Evolutionary conservation across 2,888 invertebrate genomes (phyloP).

Genomic region (Lamproptera curius): DNA sequence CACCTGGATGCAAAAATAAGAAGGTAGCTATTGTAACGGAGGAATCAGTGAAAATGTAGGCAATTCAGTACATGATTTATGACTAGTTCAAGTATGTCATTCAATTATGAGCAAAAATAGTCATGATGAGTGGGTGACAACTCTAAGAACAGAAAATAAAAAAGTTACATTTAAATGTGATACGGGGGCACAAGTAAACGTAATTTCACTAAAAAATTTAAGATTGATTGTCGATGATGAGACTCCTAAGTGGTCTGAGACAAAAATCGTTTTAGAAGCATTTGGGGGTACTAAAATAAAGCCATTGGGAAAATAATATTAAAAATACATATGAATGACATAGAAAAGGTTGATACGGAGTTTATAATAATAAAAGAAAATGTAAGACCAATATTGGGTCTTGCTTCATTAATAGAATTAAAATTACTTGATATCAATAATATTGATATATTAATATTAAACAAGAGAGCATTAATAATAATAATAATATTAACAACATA

Average conservation of each 20-base stretch:
- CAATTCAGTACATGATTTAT: constrained; percentile 13
- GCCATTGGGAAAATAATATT: constrained; percentile 9
- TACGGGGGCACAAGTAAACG: constrained; percentile 10
- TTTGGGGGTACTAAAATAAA: constrained; percentile 12
- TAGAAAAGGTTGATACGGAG: constrained; percentile 6
- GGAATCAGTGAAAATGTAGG: too few relatives aligned
- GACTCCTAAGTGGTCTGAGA: constrained; percentile 21
- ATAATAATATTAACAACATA: too few relatives aligned
- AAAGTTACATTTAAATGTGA: constrained; percentile 1
- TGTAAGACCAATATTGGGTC: constrained; percentile 19
- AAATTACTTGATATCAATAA: constrained; percentile 11
- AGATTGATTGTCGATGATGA: constrained; percentile 21
- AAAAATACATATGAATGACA: constrained; percentile 1
- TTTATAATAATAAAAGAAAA: constrained; percentile 20
- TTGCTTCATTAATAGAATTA: constrained; percentile 12
- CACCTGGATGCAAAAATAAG: constrained; percentile 5
- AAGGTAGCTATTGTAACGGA: neutral
- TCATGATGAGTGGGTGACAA: constrained; percentile 1
- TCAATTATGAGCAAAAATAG: neutral
- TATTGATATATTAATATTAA: too few relatives aligned
- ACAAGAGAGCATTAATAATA: too few relatives aligned
- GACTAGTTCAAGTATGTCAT: constrained; percentile 10
- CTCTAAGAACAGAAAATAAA: constrained; percentile 5
- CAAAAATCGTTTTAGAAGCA: constrained; percentile 16
- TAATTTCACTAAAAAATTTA: constrained; percentile 1